Conservation (phyloP, 2,888 invertebrate genomes). For the Agrotis clavis region DNA sequence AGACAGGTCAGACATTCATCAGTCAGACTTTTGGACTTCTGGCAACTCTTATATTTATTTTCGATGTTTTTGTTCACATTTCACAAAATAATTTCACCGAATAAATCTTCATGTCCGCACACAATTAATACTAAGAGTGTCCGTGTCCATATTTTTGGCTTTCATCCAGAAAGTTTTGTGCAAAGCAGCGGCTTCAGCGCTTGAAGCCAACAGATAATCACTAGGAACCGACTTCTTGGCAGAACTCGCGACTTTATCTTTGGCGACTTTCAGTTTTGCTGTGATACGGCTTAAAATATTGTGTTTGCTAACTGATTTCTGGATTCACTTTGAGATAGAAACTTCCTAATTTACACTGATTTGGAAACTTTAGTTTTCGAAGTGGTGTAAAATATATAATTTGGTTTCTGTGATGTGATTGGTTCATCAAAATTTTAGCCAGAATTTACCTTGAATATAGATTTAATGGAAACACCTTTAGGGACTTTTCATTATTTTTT, state of each 20-base stretch:
- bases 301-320: slow-evolving; percentile 50
- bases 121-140: slow-evolving; percentile 58
- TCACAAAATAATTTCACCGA: slow-evolving; percentile 20
- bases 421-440: too few relatives aligned
- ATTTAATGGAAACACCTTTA: background rate
- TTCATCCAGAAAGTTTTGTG: slow-evolving; percentile 44
- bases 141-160: slow-evolving; percentile 52
- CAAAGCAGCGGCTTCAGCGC: slow-evolving; percentile 47
- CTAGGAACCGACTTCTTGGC: slow-evolving; percentile 59
- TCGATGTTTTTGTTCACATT: slow-evolving; percentile 8
- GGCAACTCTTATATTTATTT: background rate
- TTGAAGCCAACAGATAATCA: slow-evolving; percentile 63
- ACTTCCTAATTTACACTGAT: slow-evolving; percentile 46
- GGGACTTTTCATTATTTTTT: too few relatives aligned
- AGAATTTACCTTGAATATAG: too few relatives aligned
- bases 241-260: slow-evolving; percentile 59
- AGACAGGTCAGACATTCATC: too few relatives aligned
- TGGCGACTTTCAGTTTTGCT: slow-evolving; percentile 54
- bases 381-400: background rate
- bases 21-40: background rate
- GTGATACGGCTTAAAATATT: slow-evolving; percentile 45
- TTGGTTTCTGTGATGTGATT: background rate
- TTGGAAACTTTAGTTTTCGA: slow-evolving; percentile 26
- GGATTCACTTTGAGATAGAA: slow-evolving; percentile 30
- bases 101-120: slow-evolving; percentile 46